A percentile compares a stretch with the other conserved stretches of the same genome.
Evolutionary conservation across 2,113 vertebrate genomes (phyloP).

Genomic region (Percopsis transmontana): DNA sequence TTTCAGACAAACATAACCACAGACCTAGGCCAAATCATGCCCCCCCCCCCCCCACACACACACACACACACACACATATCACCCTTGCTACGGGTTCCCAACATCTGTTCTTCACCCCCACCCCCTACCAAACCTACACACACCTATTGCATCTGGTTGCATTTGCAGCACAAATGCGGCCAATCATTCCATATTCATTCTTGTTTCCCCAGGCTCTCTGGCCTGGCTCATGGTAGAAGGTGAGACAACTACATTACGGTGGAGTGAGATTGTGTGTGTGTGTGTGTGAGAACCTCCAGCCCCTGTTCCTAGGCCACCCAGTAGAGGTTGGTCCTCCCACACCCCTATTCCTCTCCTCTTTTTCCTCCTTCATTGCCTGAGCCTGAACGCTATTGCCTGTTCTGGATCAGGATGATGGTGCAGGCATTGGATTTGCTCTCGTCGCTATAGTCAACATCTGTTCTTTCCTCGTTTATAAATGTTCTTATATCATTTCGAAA

Average conservation of each 20-base stretch:
- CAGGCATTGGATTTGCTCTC: too few relatives aligned
- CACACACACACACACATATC: not conserved
- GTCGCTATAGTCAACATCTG: too few relatives aligned
- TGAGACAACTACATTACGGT: too few relatives aligned
- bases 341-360: conserved; percentile 55
- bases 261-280: not conserved
- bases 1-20: not conserved
- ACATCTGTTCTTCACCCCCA: conserved; percentile 89
- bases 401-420: not conserved
- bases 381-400: conserved; percentile 20
- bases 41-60: not conserved
- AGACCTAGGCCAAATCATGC: not conserved
- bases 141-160: conserved; percentile 93
- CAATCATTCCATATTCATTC: conserved; percentile 96
- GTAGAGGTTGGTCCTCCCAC: conserved; percentile 74
- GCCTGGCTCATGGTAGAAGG: conserved; percentile 71
- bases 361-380: conserved; percentile 4
- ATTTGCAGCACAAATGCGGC: conserved; percentile 87
- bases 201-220: conserved; percentile 87
- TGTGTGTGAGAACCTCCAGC: conserved; percentile 71
- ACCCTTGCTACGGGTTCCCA: conserved; percentile 42
- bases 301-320: conserved; percentile 92
- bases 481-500: too few relatives aligned
- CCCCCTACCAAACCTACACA: not conserved
- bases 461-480: too few relatives aligned